Percentiles rank a stretch among this genome's conserved stretches.
Evolutionary conservation across 2,113 vertebrate species (phyloP).

Genomic region (Kryptolebias marmoratus): DNA sequence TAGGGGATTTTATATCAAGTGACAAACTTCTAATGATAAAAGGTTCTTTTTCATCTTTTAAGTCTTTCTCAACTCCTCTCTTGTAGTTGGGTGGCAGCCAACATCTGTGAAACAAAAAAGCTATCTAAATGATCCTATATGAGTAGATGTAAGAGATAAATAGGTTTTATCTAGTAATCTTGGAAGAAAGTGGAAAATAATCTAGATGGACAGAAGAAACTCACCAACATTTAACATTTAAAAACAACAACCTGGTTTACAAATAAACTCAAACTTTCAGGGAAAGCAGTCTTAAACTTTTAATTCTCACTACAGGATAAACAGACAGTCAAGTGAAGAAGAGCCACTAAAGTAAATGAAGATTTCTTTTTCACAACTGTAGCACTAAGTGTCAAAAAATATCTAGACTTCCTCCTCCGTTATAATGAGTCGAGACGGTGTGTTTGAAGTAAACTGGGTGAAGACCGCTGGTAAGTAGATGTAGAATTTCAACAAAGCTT

Average conservation of each 20-base stretch:
- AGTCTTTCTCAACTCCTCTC: too few species aligned
- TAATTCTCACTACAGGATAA: conserved; percentile 51
- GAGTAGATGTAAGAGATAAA: too few species aligned
- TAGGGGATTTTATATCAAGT: too few species aligned
- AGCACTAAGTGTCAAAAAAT: conserved; percentile 62
- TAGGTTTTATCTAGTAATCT: too few species aligned
- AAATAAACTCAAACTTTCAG: conserved; percentile 35
- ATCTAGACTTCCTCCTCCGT: conserved; percentile 51
- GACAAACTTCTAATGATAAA: too few species aligned
- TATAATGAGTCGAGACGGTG: conserved; percentile 36
- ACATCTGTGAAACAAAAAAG: too few species aligned
- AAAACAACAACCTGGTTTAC: not conserved
- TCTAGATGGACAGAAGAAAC: not conserved
- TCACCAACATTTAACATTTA: not conserved
- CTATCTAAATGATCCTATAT: too few species aligned
- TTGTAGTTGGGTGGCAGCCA: too few species aligned
- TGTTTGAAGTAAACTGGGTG: conserved; percentile 13
- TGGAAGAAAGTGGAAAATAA: not conserved
- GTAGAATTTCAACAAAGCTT: conserved; percentile 75
- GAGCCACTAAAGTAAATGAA: conserved; percentile 67
- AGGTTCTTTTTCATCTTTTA: too few species aligned
- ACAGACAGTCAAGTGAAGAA: conserved; percentile 33
- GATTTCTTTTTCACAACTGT: conserved; percentile 64
- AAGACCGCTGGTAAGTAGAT: conserved; percentile 64
- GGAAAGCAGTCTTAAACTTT: conserved; percentile 37